Conservation (phyloP, 2,113 vertebrate species). For the Chaetops frenatus region DNA sequence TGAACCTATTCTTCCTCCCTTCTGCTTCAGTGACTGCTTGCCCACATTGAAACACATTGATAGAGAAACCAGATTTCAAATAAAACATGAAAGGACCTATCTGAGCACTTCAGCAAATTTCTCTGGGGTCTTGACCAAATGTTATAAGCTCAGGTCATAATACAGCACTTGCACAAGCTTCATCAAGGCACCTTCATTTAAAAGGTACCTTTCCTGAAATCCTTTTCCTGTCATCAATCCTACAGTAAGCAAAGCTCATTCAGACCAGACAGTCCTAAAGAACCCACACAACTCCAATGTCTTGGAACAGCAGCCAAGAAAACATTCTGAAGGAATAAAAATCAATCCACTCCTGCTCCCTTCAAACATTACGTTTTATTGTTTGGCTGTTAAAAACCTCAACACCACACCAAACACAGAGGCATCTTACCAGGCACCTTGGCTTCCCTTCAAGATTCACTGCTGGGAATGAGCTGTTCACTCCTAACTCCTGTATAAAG, state of each 20-base stretch:
- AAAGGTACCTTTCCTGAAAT: not conserved
- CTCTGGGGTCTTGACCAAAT: not conserved
- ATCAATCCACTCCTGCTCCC: not conserved
- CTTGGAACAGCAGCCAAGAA: not conserved
- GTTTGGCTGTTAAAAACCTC: not conserved
- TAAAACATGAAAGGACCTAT: not conserved
- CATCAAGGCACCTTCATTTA: not conserved
- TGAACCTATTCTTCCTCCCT: not conserved
- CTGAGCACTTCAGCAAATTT: not conserved
- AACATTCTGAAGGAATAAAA: not conserved
- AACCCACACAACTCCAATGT: not conserved
- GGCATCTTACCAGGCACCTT: not conserved
- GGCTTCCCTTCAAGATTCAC: not conserved
- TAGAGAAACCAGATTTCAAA: not conserved
- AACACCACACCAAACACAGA: not conserved
- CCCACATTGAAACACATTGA: not conserved
- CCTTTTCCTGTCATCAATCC: not conserved
- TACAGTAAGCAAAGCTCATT: not conserved
- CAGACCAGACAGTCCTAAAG: not conserved
- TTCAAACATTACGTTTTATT: not conserved
- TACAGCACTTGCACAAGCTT: not conserved
- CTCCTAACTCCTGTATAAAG: not conserved
- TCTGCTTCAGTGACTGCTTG: not conserved
- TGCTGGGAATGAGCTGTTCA: not conserved
- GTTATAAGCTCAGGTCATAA: not conserved